Conservation (phyloP, 1,140 invertebrate genomes). For the Drosophila quadrilineata region DNA sequence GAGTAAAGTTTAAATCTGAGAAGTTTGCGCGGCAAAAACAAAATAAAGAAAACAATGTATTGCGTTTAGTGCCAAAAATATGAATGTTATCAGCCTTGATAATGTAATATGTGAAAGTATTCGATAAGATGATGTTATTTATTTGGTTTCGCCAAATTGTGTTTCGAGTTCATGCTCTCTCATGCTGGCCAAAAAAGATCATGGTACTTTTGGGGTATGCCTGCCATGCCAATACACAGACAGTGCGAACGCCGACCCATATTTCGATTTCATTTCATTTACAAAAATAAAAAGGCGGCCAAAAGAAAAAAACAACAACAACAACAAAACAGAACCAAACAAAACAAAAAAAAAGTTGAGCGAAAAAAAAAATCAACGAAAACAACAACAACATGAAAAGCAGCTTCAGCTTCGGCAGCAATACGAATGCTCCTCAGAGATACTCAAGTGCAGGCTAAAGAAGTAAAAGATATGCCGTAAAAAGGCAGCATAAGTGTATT, state of each 20-base stretch:
- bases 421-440: slow-evolving; percentile 53
- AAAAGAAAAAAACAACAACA: slow-evolving; percentile 23
- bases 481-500: slow-evolving; percentile 74
- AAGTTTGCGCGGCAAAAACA: slow-evolving; percentile 8
- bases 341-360: slow-evolving; percentile 40
- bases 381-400: slow-evolving; percentile 44
- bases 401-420: slow-evolving; percentile 49
- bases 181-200: slow-evolving; percentile 43
- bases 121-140: slow-evolving; percentile 8
- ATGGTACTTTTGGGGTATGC: slow-evolving; percentile 48
- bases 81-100: too few relatives aligned
- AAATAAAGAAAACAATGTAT: too few relatives aligned
- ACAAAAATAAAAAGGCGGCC: slow-evolving; percentile 63
- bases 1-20: slow-evolving; percentile 1
- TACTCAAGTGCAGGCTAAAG: slow-evolving; percentile 69
- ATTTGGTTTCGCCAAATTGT: slow-evolving; percentile 45
- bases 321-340: slow-evolving; percentile 45
- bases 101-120: not conserved
- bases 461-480: slow-evolving; percentile 75
- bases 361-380: slow-evolving; percentile 22
- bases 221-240: slow-evolving; percentile 36
- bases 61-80: too few relatives aligned
- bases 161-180: slow-evolving; percentile 60
- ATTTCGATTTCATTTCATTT: slow-evolving; percentile 75
- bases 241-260: slow-evolving; percentile 64